Percentiles rank a stretch among this genome's conserved stretches.
phyloP scores from a whole-genome alignment of 2,113 vertebrate genomes.

The Mastomys natalensis region DNA sequence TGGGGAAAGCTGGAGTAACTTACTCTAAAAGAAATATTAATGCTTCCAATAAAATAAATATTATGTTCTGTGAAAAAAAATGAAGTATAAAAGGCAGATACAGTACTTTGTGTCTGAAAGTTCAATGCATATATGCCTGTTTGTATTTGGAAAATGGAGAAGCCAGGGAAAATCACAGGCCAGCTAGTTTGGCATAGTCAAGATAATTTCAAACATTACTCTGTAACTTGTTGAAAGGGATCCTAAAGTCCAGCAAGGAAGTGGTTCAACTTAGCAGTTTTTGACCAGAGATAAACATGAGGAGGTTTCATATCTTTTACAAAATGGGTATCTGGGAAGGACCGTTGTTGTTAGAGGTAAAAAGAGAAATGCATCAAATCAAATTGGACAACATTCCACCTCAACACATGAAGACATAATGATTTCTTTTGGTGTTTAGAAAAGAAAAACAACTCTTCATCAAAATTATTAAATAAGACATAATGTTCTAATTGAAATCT shows the following conservation, averaged over 20 bases:
- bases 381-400: background rate
- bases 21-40: conserved; percentile 57
- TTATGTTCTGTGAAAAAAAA: background rate
- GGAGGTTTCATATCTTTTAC: background rate
- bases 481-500: background rate
- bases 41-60: conserved; percentile 2
- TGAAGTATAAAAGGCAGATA: background rate
- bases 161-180: background rate
- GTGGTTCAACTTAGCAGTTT: background rate
- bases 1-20: background rate
- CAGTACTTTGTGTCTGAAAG: background rate
- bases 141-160: background rate
- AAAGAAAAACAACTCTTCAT: background rate
- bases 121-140: background rate
- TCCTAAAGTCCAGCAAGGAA: background rate
- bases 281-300: background rate
- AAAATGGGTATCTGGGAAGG: background rate
- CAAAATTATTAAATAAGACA: background rate
- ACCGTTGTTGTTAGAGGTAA: fast-evolving
- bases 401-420: too few species aligned
- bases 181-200: background rate
- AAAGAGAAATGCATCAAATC: background rate
- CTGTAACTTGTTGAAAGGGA: background rate
- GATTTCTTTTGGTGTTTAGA: background rate
- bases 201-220: background rate